Evolutionary conservation across 2,113 vertebrate species (phyloP).

Genomic region (Dascyllus trimaculatus): DNA sequence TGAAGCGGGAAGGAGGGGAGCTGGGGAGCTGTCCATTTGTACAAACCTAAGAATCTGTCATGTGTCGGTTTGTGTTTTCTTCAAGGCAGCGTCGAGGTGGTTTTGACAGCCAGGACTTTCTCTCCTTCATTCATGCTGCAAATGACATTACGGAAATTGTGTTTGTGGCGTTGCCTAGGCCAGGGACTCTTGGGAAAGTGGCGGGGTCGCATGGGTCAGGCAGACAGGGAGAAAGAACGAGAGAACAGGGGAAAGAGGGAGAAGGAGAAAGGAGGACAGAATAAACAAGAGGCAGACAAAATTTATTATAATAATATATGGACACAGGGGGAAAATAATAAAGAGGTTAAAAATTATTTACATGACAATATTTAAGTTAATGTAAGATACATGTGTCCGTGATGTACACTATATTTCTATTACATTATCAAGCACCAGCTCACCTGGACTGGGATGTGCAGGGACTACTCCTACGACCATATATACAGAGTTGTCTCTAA

Average conservation of each 20-base stretch:
- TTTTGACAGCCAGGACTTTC: constrained; percentile 92
- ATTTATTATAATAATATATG: background rate
- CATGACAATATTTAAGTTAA: background rate
- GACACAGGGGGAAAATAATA: background rate
- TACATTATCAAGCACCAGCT: constrained; percentile 4
- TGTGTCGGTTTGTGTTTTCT: constrained; percentile 93
- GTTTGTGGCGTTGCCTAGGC: constrained; percentile 89
- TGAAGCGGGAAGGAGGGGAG: constrained; percentile 64
- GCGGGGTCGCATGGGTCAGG: constrained; percentile 87
- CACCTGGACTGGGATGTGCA: constrained; percentile 31
- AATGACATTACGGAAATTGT: constrained; percentile 99
- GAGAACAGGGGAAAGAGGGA: constrained; percentile 36
- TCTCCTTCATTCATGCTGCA: constrained; percentile 90
- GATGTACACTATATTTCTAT: constrained; percentile 9
- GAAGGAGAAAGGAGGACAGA: constrained; percentile 24
- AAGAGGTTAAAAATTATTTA: background rate
- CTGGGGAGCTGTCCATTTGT: constrained; percentile 90
- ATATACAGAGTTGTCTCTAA: constrained; percentile 48
- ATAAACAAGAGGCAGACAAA: constrained; percentile 22
- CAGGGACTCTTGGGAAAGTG: constrained; percentile 90
- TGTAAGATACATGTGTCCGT: background rate
- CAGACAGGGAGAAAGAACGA: constrained; percentile 76
- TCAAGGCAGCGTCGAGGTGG: constrained; percentile 83
- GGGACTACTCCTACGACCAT: constrained; percentile 50
- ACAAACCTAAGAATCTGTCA: constrained; percentile 98